Base-by-base conservation (phyloP, 2,797 vertebrate genomes). In the Loriculus beryllinus region DNA sequence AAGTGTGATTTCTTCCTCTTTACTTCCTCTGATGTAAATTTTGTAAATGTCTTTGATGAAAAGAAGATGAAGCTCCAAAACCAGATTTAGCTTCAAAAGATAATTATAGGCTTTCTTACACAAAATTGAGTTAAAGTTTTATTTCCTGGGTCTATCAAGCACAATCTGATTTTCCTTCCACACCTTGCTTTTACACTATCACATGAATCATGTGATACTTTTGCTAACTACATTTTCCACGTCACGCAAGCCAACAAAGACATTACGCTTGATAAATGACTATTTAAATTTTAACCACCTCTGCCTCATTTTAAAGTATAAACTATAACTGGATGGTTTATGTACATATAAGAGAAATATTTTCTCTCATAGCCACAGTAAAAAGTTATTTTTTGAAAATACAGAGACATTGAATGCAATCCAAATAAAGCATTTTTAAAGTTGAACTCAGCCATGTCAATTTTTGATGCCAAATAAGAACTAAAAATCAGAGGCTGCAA, bases 241-340 rank as follows among this genome's bases (percentile, higher is more conserved):
- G 35, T 65, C 82, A 86, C 47, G 64, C 67, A 82, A 79, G 59
- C 67, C 83, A 82, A 82, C 29, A 51, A 64, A 69, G 87, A 64
- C 70, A 71, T 88, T 96, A 86, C 45, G 82, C 48, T 57, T 96
- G 67, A 92, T 82, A 91, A 95, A 94, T 48, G 56, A 77, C 70
- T 79, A 68, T 88, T 95, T 92, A 90, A 86, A 91, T 88, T 93
- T 84, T 87, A 93, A 94, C 63, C 64, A n/a, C 78, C 74, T 93
- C 60, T 84, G 76, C 60, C 18, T 3, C 0, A 0, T 79, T 93
- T 88, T 77, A 74, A 81, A 81, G 23, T 82, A 62, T 72, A 78
- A 95, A 82, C 88, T 71, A 42, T 90, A 86, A 84, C 77, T 90
- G 20, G 33, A 86, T 84, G 74, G 74, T 88, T 95, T 90, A 93